phyloP scores from a whole-genome alignment of 2,888 invertebrate genomes.

The Caenorhabditis macrosperma region DNA sequence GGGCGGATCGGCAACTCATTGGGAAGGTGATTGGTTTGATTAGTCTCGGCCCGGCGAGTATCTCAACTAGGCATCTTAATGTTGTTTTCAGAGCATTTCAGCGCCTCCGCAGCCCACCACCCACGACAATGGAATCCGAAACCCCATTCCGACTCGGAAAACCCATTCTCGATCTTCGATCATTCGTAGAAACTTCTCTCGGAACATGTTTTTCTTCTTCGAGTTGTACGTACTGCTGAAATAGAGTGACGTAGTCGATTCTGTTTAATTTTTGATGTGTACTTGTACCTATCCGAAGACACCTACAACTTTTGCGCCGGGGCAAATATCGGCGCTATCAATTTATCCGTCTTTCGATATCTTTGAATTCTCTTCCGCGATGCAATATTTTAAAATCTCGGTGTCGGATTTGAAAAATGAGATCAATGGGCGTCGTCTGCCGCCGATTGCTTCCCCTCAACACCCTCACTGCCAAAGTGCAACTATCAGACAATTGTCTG shows the following conservation, averaged over 20 bases:
- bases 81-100: slow-evolving; percentile 46
- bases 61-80: slow-evolving; percentile 30
- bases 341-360: slow-evolving; percentile 26
- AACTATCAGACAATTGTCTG: slow-evolving; percentile 53
- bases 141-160: slow-evolving; percentile 54
- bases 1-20: slow-evolving; percentile 40
- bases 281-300: too few species aligned
- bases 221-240: slow-evolving; percentile 42
- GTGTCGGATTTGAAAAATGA: slow-evolving; percentile 53
- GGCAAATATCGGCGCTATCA: slow-evolving; percentile 23
- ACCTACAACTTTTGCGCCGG: too few species aligned
- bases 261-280: too few species aligned
- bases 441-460: neutral
- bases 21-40: slow-evolving; percentile 31
- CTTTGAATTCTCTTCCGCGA: neutral
- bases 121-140: slow-evolving; percentile 56
- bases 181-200: slow-evolving; percentile 38
- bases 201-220: slow-evolving; percentile 43
- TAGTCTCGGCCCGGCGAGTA: slow-evolving; percentile 11
- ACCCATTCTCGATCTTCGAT: slow-evolving; percentile 51
- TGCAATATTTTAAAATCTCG: slow-evolving; percentile 34
- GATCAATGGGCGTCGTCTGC: slow-evolving; percentile 7
- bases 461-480: slow-evolving; percentile 39
- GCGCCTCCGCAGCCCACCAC: slow-evolving; percentile 32
- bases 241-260: slow-evolving; percentile 20